Base-by-base conservation (phyloP, 2,888 invertebrate species). In the Leptopterna dolabrata region DNA sequence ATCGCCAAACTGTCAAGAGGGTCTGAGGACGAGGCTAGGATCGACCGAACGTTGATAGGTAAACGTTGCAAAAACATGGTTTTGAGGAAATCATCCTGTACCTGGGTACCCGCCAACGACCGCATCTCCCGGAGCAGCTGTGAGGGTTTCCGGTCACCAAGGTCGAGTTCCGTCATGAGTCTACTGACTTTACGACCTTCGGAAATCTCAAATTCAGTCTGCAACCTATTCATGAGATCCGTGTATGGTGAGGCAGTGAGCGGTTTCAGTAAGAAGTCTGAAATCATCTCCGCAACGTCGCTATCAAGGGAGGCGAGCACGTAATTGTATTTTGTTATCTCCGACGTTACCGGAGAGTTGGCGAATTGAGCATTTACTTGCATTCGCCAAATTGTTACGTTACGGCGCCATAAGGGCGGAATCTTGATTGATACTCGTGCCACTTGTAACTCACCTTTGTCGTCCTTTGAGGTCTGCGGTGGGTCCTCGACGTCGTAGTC, bases 111-210 rank as follows among this genome's bases (percentile, higher is more conserved):
- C n/a, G 85, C 85, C 19, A 85, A 41, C 1, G 27, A 47, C 16
- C 85, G 85, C 85, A 85, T 85, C 41, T 85, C 85, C 0, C 85
- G 73, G n/a, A 84, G 71, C 19, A 84, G 24, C 14, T 84, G 84
- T 14, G 76, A 47, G 1, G 85, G 85, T 27, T 85, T 85, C 45
- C 36, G 13, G 24, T 85, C 85, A 7, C 76, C 85, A 1, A 85
- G 36, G 0, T 85, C 85, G 0, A 85, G 29, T 19, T 85, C 85
- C 2, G 85, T 85, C 11, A 76, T n/a, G 1, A 85, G 36, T 27
- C 30, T 73, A n/a, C 0, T 73, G 11, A 30, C 30, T n/a, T 19
- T 43, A 9, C 47, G 43, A 7, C 24, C 30, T 29, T 85, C 85
- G 4, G 85, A 47, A n/a, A 41, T 45, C 19, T 85, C 41, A 29